Evolutionary conservation across 30 jellyfish, hydroid and myxozoan species (phyloP).

Genomic region (Hydra vulgaris): DNA sequence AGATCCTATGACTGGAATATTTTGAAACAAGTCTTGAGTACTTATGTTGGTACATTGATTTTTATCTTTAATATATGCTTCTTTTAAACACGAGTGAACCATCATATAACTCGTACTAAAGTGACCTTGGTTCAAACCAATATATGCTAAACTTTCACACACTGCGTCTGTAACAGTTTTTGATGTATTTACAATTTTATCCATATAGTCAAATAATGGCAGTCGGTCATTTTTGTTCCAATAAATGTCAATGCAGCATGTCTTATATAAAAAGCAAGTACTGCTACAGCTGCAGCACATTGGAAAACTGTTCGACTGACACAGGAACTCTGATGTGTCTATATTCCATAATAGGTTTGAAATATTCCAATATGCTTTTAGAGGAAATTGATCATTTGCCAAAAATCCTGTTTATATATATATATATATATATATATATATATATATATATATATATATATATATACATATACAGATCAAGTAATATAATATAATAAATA

Average conservation of each 20-base stretch:
- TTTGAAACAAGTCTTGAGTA: too few relatives aligned
- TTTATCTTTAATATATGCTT: too few relatives aligned
- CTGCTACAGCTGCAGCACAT: conserved; percentile 4
- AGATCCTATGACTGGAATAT: too few relatives aligned
- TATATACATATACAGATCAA: too few relatives aligned
- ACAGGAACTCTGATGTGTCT: background rate
- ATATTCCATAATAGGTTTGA: background rate
- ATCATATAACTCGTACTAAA: background rate
- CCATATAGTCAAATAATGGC: background rate
- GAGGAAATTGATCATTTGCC: background rate
- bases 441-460: too few relatives aligned
- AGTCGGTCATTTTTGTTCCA: background rate
- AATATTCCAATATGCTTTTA: background rate
- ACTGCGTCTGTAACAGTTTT: background rate
- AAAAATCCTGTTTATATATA: too few relatives aligned
- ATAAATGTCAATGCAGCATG: conserved; percentile 14
- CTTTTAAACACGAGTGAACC: too few relatives aligned
- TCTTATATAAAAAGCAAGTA: background rate
- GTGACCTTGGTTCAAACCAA: background rate
- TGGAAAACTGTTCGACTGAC: background rate
- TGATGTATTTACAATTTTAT: background rate
- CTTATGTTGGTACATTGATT: too few relatives aligned
- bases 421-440: too few relatives aligned
- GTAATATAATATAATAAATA: too few relatives aligned
- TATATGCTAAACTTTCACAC: background rate